These are phyloP conservation scores for Spatulosminthurus flaviceps DNA, from an alignment of 2,888 invertebrate species.

Conservation along the genomic window DNA sequence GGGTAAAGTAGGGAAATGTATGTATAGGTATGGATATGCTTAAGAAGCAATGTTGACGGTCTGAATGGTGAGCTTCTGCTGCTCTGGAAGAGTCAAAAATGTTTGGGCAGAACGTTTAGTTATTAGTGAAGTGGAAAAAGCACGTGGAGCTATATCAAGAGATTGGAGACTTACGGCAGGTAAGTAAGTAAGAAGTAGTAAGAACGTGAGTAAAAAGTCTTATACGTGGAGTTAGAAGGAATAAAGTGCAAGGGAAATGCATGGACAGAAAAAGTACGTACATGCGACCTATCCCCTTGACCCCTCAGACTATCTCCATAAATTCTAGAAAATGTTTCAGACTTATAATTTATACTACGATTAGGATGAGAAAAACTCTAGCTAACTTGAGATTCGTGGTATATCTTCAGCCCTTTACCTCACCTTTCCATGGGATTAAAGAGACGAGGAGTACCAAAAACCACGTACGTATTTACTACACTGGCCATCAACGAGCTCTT, in stretches of 20 bases:
- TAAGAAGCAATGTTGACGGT: background rate
- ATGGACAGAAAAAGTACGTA: background rate
- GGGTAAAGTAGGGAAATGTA: too few relatives aligned
- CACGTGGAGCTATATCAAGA: background rate
- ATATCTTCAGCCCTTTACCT: constrained; percentile 23
- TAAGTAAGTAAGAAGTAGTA: background rate
- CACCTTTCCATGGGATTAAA: constrained; percentile 27
- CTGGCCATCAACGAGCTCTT: background rate
- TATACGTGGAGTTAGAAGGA: background rate
- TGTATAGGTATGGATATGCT: background rate
- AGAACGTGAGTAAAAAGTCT: too few relatives aligned
- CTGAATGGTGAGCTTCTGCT: constrained; percentile 3
- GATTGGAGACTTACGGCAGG: background rate
- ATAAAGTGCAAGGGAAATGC: constrained; percentile 12
- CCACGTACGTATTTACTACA: background rate
- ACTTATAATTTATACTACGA: constrained; percentile 51
- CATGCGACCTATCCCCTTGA: constrained; percentile 48
- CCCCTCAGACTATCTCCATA: constrained; percentile 49
- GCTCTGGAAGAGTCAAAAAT: constrained; percentile 3
- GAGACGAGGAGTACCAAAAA: too few relatives aligned
- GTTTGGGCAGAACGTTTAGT: background rate
- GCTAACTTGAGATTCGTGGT: constrained; percentile 36
- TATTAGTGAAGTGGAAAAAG: background rate
- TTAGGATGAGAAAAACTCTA: constrained; percentile 40
- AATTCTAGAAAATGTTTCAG: constrained; percentile 48